A percentile compares a stretch with the other conserved stretches of the same genome.
phyloP scores from a whole-genome alignment of 2,797 vertebrate genomes.

The Cygnus olor region DNA sequence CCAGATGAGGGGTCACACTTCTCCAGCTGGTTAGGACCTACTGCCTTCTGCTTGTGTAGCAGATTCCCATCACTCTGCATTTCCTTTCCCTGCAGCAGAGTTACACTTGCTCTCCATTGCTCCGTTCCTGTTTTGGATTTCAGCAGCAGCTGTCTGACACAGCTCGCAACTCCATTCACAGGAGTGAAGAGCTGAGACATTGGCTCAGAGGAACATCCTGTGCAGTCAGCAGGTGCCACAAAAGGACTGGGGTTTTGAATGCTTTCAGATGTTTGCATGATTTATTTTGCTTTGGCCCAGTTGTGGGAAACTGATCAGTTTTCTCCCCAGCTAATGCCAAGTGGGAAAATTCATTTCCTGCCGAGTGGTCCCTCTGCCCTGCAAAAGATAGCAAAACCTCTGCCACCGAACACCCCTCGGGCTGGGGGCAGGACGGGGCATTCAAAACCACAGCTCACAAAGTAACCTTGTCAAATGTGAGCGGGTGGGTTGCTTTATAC shows the following conservation, averaged over 20 bases:
- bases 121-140: background rate
- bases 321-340: background rate
- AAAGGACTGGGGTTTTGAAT: background rate
- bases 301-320: background rate
- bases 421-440: background rate
- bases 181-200: background rate
- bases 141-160: background rate
- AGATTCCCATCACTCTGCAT: background rate
- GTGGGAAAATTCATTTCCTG: conserved; percentile 36
- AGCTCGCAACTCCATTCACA: background rate
- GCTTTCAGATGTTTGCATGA: background rate
- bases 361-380: background rate
- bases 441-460: conserved; percentile 52
- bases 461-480: conserved; percentile 27
- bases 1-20: background rate
- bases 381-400: background rate
- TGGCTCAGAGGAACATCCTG: background rate
- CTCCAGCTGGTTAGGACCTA: background rate
- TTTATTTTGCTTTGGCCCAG: background rate
- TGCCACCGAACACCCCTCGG: background rate
- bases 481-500: background rate
- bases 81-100: background rate
- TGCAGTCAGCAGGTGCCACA: conserved; percentile 7
- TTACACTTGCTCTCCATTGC: background rate
- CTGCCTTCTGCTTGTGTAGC: background rate